Evolutionary conservation across 2,888 invertebrate genomes (phyloP).

Genomic region (Pomacea canaliculata): DNA sequence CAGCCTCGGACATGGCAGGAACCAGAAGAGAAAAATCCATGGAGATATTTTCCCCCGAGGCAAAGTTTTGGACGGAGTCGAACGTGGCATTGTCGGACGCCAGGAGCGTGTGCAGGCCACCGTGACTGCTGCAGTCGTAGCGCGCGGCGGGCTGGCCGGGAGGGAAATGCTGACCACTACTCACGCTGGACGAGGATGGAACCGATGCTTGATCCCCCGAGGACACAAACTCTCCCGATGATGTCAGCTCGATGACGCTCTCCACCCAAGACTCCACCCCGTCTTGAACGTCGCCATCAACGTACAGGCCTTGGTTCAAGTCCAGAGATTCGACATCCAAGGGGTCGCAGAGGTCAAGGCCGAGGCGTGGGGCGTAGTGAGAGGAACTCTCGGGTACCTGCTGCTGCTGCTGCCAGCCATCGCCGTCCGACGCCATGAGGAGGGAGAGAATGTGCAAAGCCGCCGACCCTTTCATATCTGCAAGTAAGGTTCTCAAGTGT

Average conservation of each 20-base stretch:
- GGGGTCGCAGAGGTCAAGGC: conserved; percentile 19
- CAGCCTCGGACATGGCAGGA: not conserved
- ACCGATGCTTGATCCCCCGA: conserved; percentile 7
- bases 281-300: conserved; percentile 12
- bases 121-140: not conserved
- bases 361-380: conserved; percentile 10
- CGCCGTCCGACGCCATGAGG: conserved; percentile 21
- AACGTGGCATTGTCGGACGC: conserved; percentile 16
- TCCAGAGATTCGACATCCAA: conserved; percentile 16
- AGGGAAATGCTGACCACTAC: not conserved
- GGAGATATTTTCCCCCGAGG: not conserved
- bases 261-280: conserved; percentile 17
- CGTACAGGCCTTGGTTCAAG: conserved; percentile 4
- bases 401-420: conserved; percentile 1
- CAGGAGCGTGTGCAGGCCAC: not conserved
- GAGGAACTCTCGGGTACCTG: conserved; percentile 9
- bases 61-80: not conserved
- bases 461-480: conserved; percentile 26
- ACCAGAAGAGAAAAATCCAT: not conserved
- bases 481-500: not conserved
- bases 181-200: not conserved
- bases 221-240: conserved; percentile 13
- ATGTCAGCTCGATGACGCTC: conserved; percentile 22
- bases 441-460: conserved; percentile 23
- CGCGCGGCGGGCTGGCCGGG: too few species aligned